Evolutionary conservation across 2,888 invertebrate species (phyloP), one percentile per base, ranked within the genome.

Genomic region (Rhimphoctona megacephalus): DNA sequence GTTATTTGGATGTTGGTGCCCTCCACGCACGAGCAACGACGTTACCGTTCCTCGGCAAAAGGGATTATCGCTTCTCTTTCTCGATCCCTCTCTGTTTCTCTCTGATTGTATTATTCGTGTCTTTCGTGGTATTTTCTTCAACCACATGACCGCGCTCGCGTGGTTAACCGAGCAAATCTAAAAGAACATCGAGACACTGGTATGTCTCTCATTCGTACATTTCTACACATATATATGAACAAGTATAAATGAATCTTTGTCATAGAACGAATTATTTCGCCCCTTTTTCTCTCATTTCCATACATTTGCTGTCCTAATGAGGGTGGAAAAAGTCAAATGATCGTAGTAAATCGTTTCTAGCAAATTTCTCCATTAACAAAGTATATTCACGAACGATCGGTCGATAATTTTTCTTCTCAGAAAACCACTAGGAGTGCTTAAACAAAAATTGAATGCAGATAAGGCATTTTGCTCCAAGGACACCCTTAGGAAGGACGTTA

Each of bases 51-150:
- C 80, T 52, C 85, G 83, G 90, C 81, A 88, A 90, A 91, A 92
- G 90, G 91, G 91, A 92, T 92, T 92, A 92, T 90, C 90, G 89
- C 90, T 89, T 90, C 79, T 79, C 43, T 52, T 22, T 54, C 54
- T 57, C 46, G n/a, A n/a, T 46, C 80, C 25, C 30, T 70, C 70
- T 61, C 61, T 39, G 25, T 14, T n/a, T 25, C 64, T 76, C 49
- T 14, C 36, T 33, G 46, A 36, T 81, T 67, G 66, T 81, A 81
- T 73, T 73, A 52, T 25, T 81, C 49, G 70, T 66, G 76, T 33
- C 33, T 86, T 69, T 86, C 72, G 70, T 64, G 72, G 77, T 25
- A 39, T 33, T 54, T 54, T 73, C 70, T 54, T 22, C 46, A 70
- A 77, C 73, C 81, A 79, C 79, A 52, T 64, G 46, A 74, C 74